Percentiles rank a stretch among this genome's conserved stretches.
Conservation (phyloP, 2,797 vertebrate species). For the Dicrostonyx torquatus region DNA sequence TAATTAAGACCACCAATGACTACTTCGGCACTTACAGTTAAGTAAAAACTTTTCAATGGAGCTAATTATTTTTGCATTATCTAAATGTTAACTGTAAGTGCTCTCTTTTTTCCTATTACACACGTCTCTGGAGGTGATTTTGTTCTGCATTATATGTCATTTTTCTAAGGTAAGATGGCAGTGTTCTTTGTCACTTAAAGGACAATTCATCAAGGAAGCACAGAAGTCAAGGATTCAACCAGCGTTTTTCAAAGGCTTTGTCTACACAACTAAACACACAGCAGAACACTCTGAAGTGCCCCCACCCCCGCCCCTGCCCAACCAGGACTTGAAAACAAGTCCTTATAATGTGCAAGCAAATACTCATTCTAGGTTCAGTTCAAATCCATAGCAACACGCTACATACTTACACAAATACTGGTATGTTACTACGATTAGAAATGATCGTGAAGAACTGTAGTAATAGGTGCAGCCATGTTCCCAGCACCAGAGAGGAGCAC, state of each 20-base stretch:
- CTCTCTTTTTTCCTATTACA: constrained; percentile 45
- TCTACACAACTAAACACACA: constrained; percentile 9
- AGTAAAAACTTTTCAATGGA: constrained; percentile 38
- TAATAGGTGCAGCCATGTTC: no score
- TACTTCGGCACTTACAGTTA: constrained; percentile 43
- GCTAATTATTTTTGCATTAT: constrained; percentile 49
- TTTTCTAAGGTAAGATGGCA: constrained; percentile 33
- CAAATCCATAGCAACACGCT: not conserved
- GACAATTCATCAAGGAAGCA: not conserved
- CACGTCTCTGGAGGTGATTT: constrained; percentile 31
- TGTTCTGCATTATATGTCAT: not conserved
- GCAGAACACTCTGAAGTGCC: not conserved
- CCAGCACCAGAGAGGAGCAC: no score
- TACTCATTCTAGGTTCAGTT: constrained; percentile 7
- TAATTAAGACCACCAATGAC: constrained; percentile 45
- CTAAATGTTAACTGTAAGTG: constrained; percentile 45
- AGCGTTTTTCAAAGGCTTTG: constrained; percentile 57
- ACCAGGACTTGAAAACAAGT: constrained; percentile 34
- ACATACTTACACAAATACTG: not conserved
- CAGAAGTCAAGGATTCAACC: not conserved
- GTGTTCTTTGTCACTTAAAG: constrained; percentile 52
- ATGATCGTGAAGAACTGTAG: not conserved
- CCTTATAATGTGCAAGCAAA: constrained; percentile 35
- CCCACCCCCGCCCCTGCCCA: not conserved
- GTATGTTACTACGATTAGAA: constrained; percentile 47